Evolutionary conservation across 2,797 vertebrate genomes (phyloP), one percentile per base, ranked within the genome.

Genomic region (Rhinogobio ventralis): DNA sequence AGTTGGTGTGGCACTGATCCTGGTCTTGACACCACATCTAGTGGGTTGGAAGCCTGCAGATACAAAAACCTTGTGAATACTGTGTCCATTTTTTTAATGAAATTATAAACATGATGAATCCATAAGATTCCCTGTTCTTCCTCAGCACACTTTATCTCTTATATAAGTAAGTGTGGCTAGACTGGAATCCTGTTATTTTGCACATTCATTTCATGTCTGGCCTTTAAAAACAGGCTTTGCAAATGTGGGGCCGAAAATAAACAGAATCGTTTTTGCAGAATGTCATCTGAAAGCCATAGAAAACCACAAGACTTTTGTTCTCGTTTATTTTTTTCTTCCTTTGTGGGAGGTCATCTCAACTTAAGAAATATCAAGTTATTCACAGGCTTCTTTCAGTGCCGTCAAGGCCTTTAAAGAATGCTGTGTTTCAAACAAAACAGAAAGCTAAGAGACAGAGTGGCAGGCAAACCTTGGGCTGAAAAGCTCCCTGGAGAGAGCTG

Each of bases 401-500:
- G 30, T 42, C 46, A 33, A 53, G 19, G 62, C 33, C 74, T 68
- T 84, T 77, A 69, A 30, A 42, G 11, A 76, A 53, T 51, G 30
- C 15, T 25, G 45, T 15, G 33, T 67, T 68, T 83, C 36, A 42
- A 69, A 77, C 49, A 68, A 67, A 77, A 84, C 53, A 66, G 33
- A 80, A 60, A 71, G 49, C 73, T 79, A 33, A 74, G 73, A 79
- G 69, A 53, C 17, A 30, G 64, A 84, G 74, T 55, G 74, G 77
- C 68, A 73, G 68, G 39, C 76, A 75, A 81, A 99, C 98, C 97
- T 99, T 99, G 90, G 98, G 98, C 80, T 99, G 98, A 92, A 99
- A 99, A 46, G 98, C 98, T 89, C 98, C 98, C 94, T 99, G 98
- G 57, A 99, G 95, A 0, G 98, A 99, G 90, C 98, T 97, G 81